These are phyloP conservation scores for Actenoides hombroni DNA, from an alignment of 2,113 vertebrate genomes.

Conservation along the genomic window DNA sequence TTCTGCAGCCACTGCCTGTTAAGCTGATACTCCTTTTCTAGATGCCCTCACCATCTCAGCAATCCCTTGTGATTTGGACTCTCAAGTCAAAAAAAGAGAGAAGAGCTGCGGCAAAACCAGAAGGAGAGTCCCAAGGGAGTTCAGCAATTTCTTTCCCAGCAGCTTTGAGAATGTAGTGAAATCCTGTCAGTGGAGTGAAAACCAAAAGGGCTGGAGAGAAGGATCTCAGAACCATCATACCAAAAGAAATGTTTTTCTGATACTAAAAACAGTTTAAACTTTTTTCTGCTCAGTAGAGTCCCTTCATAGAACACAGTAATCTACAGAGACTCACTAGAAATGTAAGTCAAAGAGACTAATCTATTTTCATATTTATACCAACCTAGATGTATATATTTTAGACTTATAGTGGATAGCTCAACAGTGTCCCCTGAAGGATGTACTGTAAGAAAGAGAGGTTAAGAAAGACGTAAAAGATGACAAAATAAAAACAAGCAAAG, in stretches of 20 bases:
- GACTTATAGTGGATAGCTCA: slow-evolving; percentile 28
- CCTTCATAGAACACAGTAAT: background rate
- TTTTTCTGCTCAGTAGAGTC: background rate
- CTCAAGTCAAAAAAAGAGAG: background rate
- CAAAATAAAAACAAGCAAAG: background rate
- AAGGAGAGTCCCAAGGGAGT: background rate
- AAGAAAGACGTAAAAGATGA: background rate
- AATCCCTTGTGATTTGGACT: background rate
- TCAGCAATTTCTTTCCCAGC: background rate
- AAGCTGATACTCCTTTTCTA: background rate
- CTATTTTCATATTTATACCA: background rate
- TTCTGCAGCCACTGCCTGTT: background rate
- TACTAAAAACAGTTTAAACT: background rate
- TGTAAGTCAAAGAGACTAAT: background rate
- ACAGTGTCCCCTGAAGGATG: slow-evolving; percentile 51
- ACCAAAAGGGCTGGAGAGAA: background rate
- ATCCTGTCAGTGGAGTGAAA: background rate
- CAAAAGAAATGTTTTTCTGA: background rate
- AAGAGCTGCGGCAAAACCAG: background rate
- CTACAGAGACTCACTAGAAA: background rate
- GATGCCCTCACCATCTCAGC: background rate
- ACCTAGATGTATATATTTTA: background rate
- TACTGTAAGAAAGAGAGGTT: background rate
- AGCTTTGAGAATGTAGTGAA: background rate
- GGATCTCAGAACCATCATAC: background rate